These are phyloP conservation scores for Salvator merianae DNA, from an alignment of 2,113 vertebrate species.

Conservation along the genomic window DNA sequence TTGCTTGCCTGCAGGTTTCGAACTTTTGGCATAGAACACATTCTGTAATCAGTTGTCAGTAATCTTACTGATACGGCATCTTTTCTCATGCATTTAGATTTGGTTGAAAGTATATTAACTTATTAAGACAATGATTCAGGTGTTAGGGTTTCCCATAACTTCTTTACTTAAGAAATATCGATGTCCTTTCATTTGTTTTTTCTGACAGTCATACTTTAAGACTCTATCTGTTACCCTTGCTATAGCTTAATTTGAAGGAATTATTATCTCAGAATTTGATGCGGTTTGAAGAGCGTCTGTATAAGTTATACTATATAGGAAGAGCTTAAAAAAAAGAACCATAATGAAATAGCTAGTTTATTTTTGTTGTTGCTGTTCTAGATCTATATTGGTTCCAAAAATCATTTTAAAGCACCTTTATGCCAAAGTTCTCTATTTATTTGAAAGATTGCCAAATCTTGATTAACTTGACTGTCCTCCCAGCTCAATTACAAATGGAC, in stretches of 20 bases:
- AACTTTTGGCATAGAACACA: background rate
- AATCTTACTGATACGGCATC: background rate
- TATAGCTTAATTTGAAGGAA: background rate
- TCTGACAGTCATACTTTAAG: background rate
- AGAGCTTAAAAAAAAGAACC: background rate
- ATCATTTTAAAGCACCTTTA: background rate
- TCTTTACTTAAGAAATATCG: too few relatives aligned
- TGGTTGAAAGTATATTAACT: background rate
- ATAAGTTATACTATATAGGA: background rate
- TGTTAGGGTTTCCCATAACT: background rate
- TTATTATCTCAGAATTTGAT: background rate
- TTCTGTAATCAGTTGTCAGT: background rate
- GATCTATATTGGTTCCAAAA: conserved; percentile 16
- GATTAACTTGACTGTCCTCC: background rate
- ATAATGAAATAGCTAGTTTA: background rate
- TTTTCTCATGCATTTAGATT: background rate
- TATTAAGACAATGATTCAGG: background rate
- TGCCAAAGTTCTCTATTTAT: conserved; percentile 1
- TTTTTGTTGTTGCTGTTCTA: background rate
- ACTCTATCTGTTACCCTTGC: background rate
- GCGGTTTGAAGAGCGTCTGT: background rate
- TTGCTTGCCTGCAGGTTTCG: conserved; percentile 5
- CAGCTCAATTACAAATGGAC: background rate
- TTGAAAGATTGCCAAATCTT: background rate
- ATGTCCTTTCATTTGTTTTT: too few relatives aligned